Base-by-base conservation (phyloP, 2,113 vertebrate genomes). In the Mola mola region DNA sequence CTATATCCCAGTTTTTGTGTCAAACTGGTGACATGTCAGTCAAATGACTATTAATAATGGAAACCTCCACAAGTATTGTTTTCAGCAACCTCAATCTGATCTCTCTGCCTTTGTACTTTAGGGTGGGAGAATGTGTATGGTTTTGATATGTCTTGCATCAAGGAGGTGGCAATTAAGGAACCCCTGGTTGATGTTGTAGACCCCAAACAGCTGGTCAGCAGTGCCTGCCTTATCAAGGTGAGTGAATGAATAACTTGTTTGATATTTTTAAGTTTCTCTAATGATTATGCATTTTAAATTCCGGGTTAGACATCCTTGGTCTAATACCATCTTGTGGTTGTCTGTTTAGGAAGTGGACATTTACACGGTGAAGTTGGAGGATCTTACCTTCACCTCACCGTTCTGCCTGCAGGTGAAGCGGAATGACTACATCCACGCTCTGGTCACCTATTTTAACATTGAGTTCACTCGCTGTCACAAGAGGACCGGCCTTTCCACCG, bases 61-160 rank as follows among this genome's bases (percentile, higher is more conserved):
- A n/a, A n/a, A n/a, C n/a, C n/a, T n/a, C n/a, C n/a, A n/a, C n/a
- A n/a, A n/a, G n/a, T n/a, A n/a, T n/a, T n/a, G n/a, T n/a, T n/a
- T n/a, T n/a, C n/a, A n/a, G n/a, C n/a, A n/a, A n/a, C n/a, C n/a
- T n/a, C n/a, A n/a, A n/a, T n/a, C n/a, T 24, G 8, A 24, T 5
- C 9, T 22, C 0, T 16, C 3, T 65, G 6, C 34, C 1, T 10
- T 2, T 28, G 1, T 65, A 1, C 38, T 40, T 38, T 66, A 97
- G 95, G 95, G 95, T 97, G 95, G 95, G 95, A 97, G 90, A 96
- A 96, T 0, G 95, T 97, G 2, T 96, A 96, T 0, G 95, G 95
- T 0, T 96, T 97, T 1, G 95, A 97, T 41, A 97, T 97, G 95
- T 96, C 95, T 0, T 96, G 95, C 72, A 97, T 96, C 74, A 96